Evolutionary conservation across 2,797 vertebrate species (phyloP).

Genomic region (Ceyx erithaca): DNA sequence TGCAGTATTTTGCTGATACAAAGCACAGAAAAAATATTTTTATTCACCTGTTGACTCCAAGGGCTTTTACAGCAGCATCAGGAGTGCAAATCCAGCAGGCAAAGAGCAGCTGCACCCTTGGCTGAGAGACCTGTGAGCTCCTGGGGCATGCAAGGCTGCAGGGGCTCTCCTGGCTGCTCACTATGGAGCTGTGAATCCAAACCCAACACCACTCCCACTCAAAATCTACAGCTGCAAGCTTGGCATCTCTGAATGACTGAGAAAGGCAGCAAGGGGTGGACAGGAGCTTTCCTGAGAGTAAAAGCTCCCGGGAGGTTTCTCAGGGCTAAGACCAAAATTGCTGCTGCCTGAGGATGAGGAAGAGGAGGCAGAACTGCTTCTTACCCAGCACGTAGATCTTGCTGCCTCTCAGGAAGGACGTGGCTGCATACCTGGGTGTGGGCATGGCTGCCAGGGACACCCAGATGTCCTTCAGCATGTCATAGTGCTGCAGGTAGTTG

Average conservation of each 20-base stretch:
- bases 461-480: slow-evolving; percentile 96
- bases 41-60: not conserved
- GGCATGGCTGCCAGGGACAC: slow-evolving; percentile 93
- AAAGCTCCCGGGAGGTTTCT: not conserved
- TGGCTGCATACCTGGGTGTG: slow-evolving; percentile 92
- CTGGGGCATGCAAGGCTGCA: accelerated
- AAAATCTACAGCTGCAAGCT: not conserved
- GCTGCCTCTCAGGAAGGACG: slow-evolving; percentile 86
- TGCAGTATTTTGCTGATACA: accelerated
- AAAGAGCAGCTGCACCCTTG: not conserved
- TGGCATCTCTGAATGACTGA: accelerated
- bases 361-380: not conserved
- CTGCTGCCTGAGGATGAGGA: not conserved
- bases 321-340: not conserved
- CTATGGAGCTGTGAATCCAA: not conserved
- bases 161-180: not conserved
- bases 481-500: slow-evolving; percentile 93
- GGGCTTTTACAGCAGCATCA: not conserved
- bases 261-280: not conserved
- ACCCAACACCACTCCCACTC: not conserved
- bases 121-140: not conserved
- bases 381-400: slow-evolving; percentile 96
- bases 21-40: not conserved
- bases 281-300: not conserved
- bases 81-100: not conserved